A percentile compares a stretch with the other conserved stretches of the same genome.
Conservation (phyloP, 37 sponge, comb jelly and placozoan species). For the Oopsacas minuta region DNA sequence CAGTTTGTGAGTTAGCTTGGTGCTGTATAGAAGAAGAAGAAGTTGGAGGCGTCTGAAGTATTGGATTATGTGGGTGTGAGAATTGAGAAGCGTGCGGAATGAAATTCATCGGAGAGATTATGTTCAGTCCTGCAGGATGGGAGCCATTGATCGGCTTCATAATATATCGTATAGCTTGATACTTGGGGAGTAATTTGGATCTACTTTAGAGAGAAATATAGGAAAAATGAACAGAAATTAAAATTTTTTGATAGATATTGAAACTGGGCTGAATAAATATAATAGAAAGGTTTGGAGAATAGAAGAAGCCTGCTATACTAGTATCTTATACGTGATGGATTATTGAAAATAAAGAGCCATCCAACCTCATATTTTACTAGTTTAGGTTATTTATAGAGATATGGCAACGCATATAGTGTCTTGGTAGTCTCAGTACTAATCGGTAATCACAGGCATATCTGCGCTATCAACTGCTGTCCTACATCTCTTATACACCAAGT, state of each 20-base stretch:
- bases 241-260: no score
- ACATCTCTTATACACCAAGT: no score
- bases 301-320: no score
- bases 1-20: neutral
- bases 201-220: no score
- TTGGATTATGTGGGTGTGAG: neutral
- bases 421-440: no score
- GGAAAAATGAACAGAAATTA: no score
- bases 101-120: neutral
- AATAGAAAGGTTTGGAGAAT: no score
- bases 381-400: neutral
- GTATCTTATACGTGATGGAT: no score
- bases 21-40: neutral
- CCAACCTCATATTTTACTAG: neutral
- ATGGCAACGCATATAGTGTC: neutral
- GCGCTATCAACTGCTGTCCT: neutral
- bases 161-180: no score
- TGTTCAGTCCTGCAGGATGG: neutral
- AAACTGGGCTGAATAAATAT: no score
- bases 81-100: neutral
- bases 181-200: no score
- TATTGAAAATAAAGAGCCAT: neutral
- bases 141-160: conserved; percentile 9
- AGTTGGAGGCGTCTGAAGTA: neutral
- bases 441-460: neutral